Evolutionary conservation across 2,797 vertebrate genomes (phyloP).

Genomic region (Halcyon smyrnensis): DNA sequence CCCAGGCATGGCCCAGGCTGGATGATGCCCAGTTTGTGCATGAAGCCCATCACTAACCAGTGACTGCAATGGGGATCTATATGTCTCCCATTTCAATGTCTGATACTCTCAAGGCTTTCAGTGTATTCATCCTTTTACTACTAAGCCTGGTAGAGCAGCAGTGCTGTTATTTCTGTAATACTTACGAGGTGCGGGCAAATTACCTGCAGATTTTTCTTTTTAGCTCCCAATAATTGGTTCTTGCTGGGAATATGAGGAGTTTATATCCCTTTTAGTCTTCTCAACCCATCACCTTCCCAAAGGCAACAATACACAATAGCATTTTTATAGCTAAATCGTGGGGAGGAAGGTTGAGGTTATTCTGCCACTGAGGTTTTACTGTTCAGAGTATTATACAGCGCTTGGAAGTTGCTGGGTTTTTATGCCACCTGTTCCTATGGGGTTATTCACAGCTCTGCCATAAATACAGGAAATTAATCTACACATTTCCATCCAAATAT

Average conservation of each 20-base stretch:
- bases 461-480: not conserved
- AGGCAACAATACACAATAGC: not conserved
- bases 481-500: not conserved
- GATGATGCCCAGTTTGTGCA: too few relatives aligned
- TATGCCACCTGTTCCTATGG: not conserved
- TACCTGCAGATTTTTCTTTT: not conserved
- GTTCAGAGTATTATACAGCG: not conserved
- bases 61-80: rapidly evolving
- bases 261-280: not conserved
- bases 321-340: not conserved
- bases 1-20: not conserved
- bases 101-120: not conserved
- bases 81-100: rapidly evolving
- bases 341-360: not conserved
- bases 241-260: not conserved
- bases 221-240: not conserved
- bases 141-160: not conserved
- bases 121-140: not conserved
- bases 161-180: not conserved
- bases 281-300: not conserved
- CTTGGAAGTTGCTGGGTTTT: not conserved
- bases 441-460: not conserved
- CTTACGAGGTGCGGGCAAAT: not conserved
- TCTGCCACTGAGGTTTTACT: not conserved
- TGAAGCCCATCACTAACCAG: rapidly evolving